A percentile compares a stretch with the other conserved stretches of the same genome.
Conservation (phyloP, 2,113 vertebrate species). For the Morone saxatilis region DNA sequence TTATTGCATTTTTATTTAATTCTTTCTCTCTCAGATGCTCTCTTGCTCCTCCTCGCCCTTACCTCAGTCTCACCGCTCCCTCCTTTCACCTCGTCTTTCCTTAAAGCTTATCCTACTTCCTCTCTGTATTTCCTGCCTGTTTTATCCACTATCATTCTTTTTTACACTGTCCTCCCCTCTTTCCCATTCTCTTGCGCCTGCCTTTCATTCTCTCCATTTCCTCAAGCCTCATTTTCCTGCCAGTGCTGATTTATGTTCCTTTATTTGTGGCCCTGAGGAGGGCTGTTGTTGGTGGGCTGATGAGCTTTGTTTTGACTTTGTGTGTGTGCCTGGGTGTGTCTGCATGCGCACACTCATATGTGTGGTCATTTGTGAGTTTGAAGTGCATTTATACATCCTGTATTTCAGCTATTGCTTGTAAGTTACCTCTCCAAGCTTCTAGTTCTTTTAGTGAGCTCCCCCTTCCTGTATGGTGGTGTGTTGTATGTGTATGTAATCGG, state of each 20-base stretch:
- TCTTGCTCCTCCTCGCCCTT: constrained; percentile 69
- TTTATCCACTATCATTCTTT: constrained; percentile 56
- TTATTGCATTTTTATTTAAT: constrained; percentile 99
- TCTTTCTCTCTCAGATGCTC: constrained; percentile 84
- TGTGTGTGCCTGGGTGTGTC: not conserved
- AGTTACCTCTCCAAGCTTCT: not conserved
- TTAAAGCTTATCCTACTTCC: constrained; percentile 55
- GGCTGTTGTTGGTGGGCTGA: constrained; percentile 64
- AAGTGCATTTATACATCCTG: constrained; percentile 22
- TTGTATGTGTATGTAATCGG: not conserved
- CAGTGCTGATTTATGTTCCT: constrained; percentile 78
- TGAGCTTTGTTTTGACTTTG: constrained; percentile 69
- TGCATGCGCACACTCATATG: not conserved
- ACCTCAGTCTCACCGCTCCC: constrained; percentile 64
- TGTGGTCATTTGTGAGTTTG: constrained; percentile 31
- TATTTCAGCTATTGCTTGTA: constrained; percentile 9
- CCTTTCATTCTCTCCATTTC: constrained; percentile 71
- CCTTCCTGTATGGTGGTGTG: constrained; percentile 1
- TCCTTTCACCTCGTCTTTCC: constrained; percentile 65
- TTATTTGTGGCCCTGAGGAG: constrained; percentile 77
- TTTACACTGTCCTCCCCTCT: constrained; percentile 39
- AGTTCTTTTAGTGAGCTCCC: not conserved
- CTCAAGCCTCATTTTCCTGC: constrained; percentile 76
- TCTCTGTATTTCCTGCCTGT: constrained; percentile 61
- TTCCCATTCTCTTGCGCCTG: constrained; percentile 46